These are phyloP conservation scores for Aurelia coerulea DNA, from an alignment of 30 jellyfish, hydroid and myxozoan genomes.

Conservation along the genomic window DNA sequence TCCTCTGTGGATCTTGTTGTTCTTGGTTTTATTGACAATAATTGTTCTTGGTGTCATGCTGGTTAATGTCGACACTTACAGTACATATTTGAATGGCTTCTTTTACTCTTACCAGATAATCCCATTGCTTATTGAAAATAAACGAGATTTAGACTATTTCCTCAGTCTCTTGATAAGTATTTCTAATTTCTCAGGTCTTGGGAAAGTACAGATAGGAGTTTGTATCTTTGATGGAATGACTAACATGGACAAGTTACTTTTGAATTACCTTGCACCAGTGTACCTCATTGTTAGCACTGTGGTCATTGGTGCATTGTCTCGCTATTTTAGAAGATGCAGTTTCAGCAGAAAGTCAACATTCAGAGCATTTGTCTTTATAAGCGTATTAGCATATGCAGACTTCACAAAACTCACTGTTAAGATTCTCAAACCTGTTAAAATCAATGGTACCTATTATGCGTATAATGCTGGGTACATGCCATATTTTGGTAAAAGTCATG, in stretches of 20 bases:
- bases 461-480: conserved; percentile 52
- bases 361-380: conserved; percentile 59
- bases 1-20: conserved; percentile 6
- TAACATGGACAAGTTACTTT: conserved; percentile 48
- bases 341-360: conserved; percentile 24
- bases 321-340: neutral
- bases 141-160: conserved; percentile 6
- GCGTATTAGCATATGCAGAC: conserved; percentile 51
- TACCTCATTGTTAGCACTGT: conserved; percentile 44
- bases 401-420: conserved; percentile 46
- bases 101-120: conserved; percentile 75
- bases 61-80: conserved; percentile 62
- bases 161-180: conserved; percentile 41
- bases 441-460: neutral
- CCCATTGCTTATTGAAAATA: conserved; percentile 36
- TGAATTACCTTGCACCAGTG: conserved; percentile 71
- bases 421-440: conserved; percentile 36
- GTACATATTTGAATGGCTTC: conserved; percentile 70
- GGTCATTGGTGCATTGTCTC: conserved; percentile 33
- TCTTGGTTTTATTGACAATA: neutral
- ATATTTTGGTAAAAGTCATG: conserved; percentile 48
- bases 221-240: conserved; percentile 56
- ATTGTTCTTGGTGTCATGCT: conserved; percentile 44
- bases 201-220: conserved; percentile 41
- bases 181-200: conserved; percentile 51